Base-by-base conservation (phyloP, 2,888 invertebrate species). In the Mythimna lalbum region DNA sequence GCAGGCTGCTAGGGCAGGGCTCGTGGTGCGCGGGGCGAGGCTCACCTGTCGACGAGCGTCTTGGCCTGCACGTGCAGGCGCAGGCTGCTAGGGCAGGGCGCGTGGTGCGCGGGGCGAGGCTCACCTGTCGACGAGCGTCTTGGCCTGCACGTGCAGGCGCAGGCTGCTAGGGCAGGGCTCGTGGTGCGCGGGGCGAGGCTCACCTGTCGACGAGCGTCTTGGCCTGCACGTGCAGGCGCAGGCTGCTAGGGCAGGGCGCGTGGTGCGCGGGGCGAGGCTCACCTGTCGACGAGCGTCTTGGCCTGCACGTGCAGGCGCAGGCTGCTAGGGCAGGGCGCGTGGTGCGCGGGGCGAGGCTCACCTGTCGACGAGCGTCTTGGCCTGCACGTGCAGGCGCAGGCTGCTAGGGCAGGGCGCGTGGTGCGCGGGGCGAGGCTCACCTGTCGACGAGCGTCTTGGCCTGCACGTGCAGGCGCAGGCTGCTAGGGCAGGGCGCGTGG, bases 401-500 rank as follows among this genome's bases (percentile, higher is more conserved):
- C 94, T 94, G 85, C 95, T 95, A 17, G 97, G 97, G 43, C 0
- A 97, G 97, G 69, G 43, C 43, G 43, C 43, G 43, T 43, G 43
- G 43, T 6, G 43, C 17, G 21, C 6, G 53, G 21, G 60, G 27
- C 27, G 43, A 17, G 43, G 17, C 43, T 43, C 43, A 43, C 43
- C 43, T n/a, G 14, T 57, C 57, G 36, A 49, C 75, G 7, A 97
- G 95, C 14, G 97, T 97, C 69, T 96, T 91, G 7, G 97, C 97
- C 84, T 96, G 94, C 69, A 96, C 95, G 66, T 97, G 96, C 76
- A 97, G 96, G 76, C 96, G 94, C 70, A 96, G 96, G 63, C 94
- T 94, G 85, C 95, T 95, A 17, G 97, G 97, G 89, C 97, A 97
- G 80, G 96, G 95, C 84, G 97, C 95, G 59, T 94, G 96, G 60